phyloP scores from a whole-genome alignment of 1,140 invertebrate genomes.

The Alviniconcha marisindica region DNA sequence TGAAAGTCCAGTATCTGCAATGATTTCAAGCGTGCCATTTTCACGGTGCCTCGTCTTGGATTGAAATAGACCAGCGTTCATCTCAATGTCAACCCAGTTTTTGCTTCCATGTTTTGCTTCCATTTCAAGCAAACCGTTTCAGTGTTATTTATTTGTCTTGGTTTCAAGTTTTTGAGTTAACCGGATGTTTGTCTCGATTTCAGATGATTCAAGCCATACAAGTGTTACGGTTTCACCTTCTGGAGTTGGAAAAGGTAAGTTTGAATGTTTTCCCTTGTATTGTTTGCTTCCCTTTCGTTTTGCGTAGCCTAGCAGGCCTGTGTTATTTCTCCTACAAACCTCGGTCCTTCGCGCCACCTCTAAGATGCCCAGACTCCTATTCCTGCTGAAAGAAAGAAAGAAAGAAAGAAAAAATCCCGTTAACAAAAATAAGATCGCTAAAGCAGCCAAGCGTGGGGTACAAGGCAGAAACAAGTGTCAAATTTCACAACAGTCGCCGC shows the following conservation, averaged over 20 bases:
- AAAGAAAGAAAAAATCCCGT: not conserved
- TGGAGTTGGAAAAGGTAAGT: slow-evolving; percentile 99
- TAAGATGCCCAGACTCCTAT: too few species aligned
- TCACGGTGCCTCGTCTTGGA: not conserved
- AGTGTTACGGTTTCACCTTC: slow-evolving; percentile 99
- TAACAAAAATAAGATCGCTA: slow-evolving; percentile 24
- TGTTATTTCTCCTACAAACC: too few species aligned
- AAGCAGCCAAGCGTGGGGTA: slow-evolving; percentile 17
- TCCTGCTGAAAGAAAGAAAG: not conserved
- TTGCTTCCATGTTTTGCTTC: too few species aligned
- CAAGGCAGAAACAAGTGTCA: slow-evolving; percentile 24
- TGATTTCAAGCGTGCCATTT: not conserved
- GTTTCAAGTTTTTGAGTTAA: not conserved
- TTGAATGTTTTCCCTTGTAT: slow-evolving; percentile 2
- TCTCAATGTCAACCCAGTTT: too few species aligned
- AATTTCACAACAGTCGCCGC: slow-evolving; percentile 22
- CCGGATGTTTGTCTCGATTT: slow-evolving; percentile 75
- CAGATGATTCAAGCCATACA: slow-evolving; percentile 99
- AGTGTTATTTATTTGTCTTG: not conserved
- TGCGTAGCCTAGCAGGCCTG: not conserved
- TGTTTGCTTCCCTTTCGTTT: not conserved
- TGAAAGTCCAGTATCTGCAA: not conserved
- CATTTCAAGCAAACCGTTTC: not conserved
- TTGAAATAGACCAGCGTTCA: not conserved
- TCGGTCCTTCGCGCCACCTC: too few species aligned